Percentiles rank a stretch among this genome's conserved stretches.
phyloP scores from a whole-genome alignment of 2,888 invertebrate species.

The Bhutanitis thaidina region DNA sequence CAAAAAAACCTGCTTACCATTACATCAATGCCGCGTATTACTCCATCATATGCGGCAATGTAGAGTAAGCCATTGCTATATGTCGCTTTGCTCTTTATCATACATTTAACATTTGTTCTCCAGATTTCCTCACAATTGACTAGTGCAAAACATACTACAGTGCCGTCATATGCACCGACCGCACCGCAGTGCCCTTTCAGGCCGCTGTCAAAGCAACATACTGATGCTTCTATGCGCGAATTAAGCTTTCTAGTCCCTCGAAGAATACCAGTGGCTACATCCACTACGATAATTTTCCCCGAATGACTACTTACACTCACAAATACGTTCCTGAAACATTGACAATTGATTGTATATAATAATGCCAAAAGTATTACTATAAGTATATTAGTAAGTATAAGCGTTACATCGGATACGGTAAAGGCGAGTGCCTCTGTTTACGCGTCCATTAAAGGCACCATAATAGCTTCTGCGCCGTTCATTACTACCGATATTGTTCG shows the following conservation, averaged over 20 bases:
- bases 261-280: constrained; percentile 72
- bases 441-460: no score
- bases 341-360: no score
- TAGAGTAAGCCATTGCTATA: constrained; percentile 66
- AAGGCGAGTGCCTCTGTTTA: no score
- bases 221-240: constrained; percentile 86
- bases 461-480: no score
- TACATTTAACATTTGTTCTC: constrained; percentile 80
- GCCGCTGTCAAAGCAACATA: constrained; percentile 55
- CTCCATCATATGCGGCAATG: constrained; percentile 86
- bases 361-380: no score
- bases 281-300: constrained; percentile 82
- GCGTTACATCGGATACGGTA: no score
- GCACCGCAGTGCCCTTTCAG: constrained; percentile 63
- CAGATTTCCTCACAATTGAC: constrained; percentile 78
- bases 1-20: constrained; percentile 53
- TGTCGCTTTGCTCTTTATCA: constrained; percentile 82
- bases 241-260: constrained; percentile 75
- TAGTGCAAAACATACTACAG: constrained; percentile 82
- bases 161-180: constrained; percentile 89
- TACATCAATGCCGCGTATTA: constrained; percentile 79
- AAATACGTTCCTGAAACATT: constrained; percentile 54
- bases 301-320: constrained; percentile 83
- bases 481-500: no score
- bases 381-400: no score